Evolutionary conservation across 2,797 vertebrate genomes (phyloP).

Genomic region (Sandelia bainsii): DNA sequence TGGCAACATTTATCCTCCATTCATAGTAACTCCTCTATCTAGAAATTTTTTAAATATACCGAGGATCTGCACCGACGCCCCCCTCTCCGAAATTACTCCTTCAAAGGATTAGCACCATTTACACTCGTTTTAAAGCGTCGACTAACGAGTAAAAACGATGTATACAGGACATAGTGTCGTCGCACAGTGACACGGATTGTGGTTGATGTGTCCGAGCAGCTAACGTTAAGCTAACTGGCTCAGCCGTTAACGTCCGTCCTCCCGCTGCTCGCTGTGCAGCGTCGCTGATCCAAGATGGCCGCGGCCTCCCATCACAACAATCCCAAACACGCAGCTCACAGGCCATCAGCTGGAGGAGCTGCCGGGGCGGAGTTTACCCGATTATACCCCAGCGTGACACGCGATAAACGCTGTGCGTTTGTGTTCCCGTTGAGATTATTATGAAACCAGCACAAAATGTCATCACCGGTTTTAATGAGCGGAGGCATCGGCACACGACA

Average conservation of each 20-base stretch:
- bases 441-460: constrained; percentile 3
- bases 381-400: constrained; percentile 31
- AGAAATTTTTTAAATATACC: constrained; percentile 76
- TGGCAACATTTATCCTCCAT: constrained; percentile 99
- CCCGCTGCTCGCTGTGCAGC: constrained; percentile 52
- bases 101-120: constrained; percentile 15
- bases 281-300: constrained; percentile 85
- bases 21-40: constrained; percentile 91
- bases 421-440: background rate
- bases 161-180: constrained; percentile 29
- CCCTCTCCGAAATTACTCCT: constrained; percentile 45
- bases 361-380: constrained; percentile 49
- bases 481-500: background rate
- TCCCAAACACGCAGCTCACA: constrained; percentile 72
- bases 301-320: constrained; percentile 85
- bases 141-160: background rate
- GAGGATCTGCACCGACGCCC: constrained; percentile 59
- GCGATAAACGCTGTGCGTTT: background rate
- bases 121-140: constrained; percentile 35
- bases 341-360: constrained; percentile 69
- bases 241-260: constrained; percentile 33
- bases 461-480: background rate
- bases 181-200: constrained; percentile 22
- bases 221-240: constrained; percentile 45
- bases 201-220: constrained; percentile 45